Evolutionary conservation across 1,140 invertebrate genomes (phyloP).

Genomic region (Penaeus vannamei): DNA sequence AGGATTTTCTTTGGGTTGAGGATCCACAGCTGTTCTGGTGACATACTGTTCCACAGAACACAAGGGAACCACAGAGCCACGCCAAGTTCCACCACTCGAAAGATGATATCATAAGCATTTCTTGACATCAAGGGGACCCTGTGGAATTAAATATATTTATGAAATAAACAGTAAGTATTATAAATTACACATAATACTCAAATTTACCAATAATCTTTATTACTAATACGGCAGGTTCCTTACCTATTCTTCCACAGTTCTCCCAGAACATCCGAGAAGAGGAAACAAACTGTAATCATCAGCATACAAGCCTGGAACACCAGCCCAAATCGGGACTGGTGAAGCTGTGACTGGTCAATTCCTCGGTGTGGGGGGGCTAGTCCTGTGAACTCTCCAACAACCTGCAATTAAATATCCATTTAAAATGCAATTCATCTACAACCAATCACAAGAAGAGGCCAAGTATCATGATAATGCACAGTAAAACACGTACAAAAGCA

Average conservation of each 20-base stretch:
- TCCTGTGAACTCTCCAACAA: constrained; percentile 39
- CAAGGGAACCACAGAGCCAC: constrained; percentile 95
- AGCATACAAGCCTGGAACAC: constrained; percentile 89
- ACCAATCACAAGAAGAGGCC: too few relatives aligned
- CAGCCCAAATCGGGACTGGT: constrained; percentile 86
- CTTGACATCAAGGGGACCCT: constrained; percentile 89
- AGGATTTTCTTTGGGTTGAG: constrained; percentile 89
- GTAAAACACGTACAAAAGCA: too few relatives aligned
- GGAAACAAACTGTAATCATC: constrained; percentile 88
- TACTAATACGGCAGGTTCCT: constrained; percentile 68
- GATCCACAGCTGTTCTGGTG: constrained; percentile 93
- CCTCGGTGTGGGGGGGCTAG: constrained; percentile 53
- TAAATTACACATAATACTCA: background rate
- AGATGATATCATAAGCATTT: constrained; percentile 92
- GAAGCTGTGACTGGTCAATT: constrained; percentile 86
- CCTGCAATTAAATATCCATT: constrained; percentile 28
- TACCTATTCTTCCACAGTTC: constrained; percentile 94
- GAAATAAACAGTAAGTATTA: background rate
- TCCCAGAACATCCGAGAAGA: constrained; percentile 90
- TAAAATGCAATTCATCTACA: background rate
- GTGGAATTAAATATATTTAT: constrained; percentile 24
- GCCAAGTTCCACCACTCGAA: constrained; percentile 92
- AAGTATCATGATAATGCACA: too few relatives aligned
- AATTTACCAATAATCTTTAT: background rate
- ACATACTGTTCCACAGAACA: constrained; percentile 91